phyloP scores from a whole-genome alignment of 2,113 vertebrate genomes.

The Mastomys natalensis region DNA sequence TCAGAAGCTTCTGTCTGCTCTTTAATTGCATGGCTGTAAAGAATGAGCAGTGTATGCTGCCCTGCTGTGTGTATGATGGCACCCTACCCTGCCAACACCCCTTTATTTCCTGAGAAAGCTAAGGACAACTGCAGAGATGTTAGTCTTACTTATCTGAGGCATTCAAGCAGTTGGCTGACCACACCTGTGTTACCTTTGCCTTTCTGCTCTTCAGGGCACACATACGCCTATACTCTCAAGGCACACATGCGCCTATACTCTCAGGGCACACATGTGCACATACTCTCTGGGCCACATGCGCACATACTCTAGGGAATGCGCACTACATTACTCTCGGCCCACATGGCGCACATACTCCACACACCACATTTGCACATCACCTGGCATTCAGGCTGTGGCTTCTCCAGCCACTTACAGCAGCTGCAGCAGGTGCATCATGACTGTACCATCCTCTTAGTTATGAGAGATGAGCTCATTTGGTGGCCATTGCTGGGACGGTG shows the following conservation, averaged over 20 bases:
- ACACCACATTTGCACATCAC: too few species aligned
- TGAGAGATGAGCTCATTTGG: background rate
- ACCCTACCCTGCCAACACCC: background rate
- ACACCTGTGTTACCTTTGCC: background rate
- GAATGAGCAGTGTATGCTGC: background rate
- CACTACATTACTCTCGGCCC: too few species aligned
- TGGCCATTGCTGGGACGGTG: background rate
- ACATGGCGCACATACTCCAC: too few species aligned
- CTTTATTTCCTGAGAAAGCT: conserved; percentile 30
- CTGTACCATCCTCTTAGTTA: background rate
- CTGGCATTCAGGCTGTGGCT: fast-evolving
- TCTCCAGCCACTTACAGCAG: background rate
- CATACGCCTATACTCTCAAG: fast-evolving
- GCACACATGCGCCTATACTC: fast-evolving
- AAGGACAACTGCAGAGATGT: background rate
- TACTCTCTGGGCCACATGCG: background rate
- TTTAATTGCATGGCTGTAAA: background rate
- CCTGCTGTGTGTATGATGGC: too few species aligned
- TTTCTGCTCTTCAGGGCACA: background rate
- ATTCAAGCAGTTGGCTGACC: background rate
- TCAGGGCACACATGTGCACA: too few species aligned
- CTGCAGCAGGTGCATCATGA: background rate
- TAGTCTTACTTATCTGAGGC: background rate
- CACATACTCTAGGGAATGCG: too few species aligned
- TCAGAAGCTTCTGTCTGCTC: background rate